Conservation (phyloP, 2,888 invertebrate genomes). For the Amorpha juglandis region DNA sequence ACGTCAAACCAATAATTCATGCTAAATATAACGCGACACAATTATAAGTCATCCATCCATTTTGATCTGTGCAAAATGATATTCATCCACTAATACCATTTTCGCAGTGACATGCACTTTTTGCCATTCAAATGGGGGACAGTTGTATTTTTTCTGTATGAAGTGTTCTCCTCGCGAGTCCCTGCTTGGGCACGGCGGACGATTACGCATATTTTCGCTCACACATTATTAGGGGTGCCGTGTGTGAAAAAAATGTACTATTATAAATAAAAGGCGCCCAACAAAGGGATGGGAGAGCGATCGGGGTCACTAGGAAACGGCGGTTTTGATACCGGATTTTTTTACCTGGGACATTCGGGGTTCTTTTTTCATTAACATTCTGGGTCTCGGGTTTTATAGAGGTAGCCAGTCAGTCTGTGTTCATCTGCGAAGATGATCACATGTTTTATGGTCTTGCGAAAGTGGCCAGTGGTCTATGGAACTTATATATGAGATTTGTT, state of each 20-base stretch:
- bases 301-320: conserved; percentile 85
- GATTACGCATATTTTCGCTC: conserved; percentile 83
- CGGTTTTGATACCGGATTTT: conserved; percentile 83
- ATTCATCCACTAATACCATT: conserved; percentile 82
- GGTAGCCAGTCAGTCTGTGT: conserved; percentile 83
- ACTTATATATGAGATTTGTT: conserved; percentile 33
- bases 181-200: conserved; percentile 50
- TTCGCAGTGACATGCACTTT: conserved; percentile 82
- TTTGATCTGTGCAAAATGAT: conserved; percentile 78
- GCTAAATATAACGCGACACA: conserved; percentile 80
- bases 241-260: conserved; percentile 83
- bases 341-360: conserved; percentile 78
- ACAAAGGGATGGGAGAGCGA: conserved; percentile 83
- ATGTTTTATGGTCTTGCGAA: conserved; percentile 66
- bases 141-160: conserved; percentile 75
- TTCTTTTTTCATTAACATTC: conserved; percentile 74
- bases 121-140: conserved; percentile 83
- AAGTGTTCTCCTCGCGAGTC: conserved; percentile 40
- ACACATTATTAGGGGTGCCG: conserved; percentile 81
- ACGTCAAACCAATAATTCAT: conserved; percentile 82
- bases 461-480: conserved; percentile 70
- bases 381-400: conserved; percentile 68
- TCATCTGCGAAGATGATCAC: conserved; percentile 84
- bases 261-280: conserved; percentile 80
- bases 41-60: conserved; percentile 83